Evolutionary conservation across 2,113 vertebrate species (phyloP).

Genomic region (Pyxicephalus adspersus): DNA sequence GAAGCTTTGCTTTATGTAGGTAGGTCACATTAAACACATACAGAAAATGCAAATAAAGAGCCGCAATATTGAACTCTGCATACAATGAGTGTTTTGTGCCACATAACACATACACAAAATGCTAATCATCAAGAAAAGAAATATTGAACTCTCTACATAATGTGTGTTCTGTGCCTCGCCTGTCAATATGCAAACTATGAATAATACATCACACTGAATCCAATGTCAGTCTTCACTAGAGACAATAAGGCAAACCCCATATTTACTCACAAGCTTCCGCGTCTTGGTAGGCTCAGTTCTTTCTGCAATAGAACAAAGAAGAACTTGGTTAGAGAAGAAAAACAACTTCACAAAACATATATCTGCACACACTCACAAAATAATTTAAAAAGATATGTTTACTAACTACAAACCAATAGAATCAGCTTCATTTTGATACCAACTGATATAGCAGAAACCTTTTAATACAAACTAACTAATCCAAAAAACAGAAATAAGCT

Average conservation of each 20-base stretch:
- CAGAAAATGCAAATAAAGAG: slow-evolving; percentile 28
- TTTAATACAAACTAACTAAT: slow-evolving; percentile 5
- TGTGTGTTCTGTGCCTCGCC: slow-evolving; percentile 23
- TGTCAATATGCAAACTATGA: slow-evolving; percentile 55
- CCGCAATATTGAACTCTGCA: slow-evolving; percentile 45
- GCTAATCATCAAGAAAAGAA: slow-evolving; percentile 36
- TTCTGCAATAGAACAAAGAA: slow-evolving; percentile 82
- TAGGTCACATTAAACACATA: slow-evolving; percentile 23
- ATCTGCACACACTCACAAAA: neutral
- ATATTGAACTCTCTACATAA: slow-evolving; percentile 40
- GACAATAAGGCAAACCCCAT: slow-evolving; percentile 31
- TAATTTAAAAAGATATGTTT: neutral
- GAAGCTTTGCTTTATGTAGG: neutral
- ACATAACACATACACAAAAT: slow-evolving; percentile 27
- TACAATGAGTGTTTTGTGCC: slow-evolving; percentile 39
- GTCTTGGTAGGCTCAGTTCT: slow-evolving; percentile 95
- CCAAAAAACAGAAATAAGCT: too few relatives aligned
- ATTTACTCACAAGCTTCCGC: slow-evolving; percentile 96
- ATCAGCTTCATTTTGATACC: neutral
- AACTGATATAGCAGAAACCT: neutral
- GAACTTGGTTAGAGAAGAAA: slow-evolving; percentile 48
- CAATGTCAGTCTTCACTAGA: slow-evolving; percentile 44
- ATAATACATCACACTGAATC: slow-evolving; percentile 31
- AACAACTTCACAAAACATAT: neutral
- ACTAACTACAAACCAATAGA: neutral